Percentiles rank a stretch among this genome's conserved stretches.
Evolutionary conservation across 2,888 invertebrate species (phyloP).

Genomic region (Matsumyia berberina): DNA sequence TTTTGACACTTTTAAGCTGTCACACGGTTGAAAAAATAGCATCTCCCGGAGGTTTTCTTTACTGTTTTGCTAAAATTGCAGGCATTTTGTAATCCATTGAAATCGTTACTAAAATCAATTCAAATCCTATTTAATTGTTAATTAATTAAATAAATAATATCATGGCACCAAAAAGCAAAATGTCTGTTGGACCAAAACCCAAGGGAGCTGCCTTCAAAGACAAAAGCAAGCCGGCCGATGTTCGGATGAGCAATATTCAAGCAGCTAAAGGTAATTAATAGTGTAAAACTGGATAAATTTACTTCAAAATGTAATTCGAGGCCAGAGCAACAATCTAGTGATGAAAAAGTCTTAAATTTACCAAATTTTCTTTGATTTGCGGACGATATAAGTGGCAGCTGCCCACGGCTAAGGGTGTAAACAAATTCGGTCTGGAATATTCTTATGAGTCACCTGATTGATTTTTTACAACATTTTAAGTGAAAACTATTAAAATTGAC

Average conservation of each 20-base stretch:
- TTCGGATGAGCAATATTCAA: conserved; percentile 97
- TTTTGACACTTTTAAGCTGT: conserved; percentile 55
- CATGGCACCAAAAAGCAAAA: conserved; percentile 83
- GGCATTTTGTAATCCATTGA: conserved; percentile 54
- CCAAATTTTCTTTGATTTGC: conserved; percentile 46
- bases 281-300: not conserved
- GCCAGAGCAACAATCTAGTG: not conserved
- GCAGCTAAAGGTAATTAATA: conserved; percentile 95
- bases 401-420: conserved; percentile 67
- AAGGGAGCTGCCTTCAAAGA: conserved; percentile 90
- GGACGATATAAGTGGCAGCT: conserved; percentile 34
- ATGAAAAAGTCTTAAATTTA: not conserved
- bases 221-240: conserved; percentile 97
- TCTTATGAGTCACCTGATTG: conserved; percentile 68
- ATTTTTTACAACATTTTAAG: conserved; percentile 47
- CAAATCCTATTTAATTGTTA: conserved; percentile 26
- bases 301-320: conserved; percentile 1
- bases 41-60: conserved; percentile 47
- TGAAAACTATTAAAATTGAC: conserved; percentile 17
- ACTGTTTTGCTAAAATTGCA: conserved; percentile 40
- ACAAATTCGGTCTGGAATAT: conserved; percentile 71
- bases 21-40: conserved; percentile 36
- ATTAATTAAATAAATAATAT: conserved; percentile 38
- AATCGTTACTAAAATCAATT: conserved; percentile 38
- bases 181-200: conserved; percentile 80